Conservation (phyloP, 2,888 invertebrate genomes). For the Pomacea canaliculata region DNA sequence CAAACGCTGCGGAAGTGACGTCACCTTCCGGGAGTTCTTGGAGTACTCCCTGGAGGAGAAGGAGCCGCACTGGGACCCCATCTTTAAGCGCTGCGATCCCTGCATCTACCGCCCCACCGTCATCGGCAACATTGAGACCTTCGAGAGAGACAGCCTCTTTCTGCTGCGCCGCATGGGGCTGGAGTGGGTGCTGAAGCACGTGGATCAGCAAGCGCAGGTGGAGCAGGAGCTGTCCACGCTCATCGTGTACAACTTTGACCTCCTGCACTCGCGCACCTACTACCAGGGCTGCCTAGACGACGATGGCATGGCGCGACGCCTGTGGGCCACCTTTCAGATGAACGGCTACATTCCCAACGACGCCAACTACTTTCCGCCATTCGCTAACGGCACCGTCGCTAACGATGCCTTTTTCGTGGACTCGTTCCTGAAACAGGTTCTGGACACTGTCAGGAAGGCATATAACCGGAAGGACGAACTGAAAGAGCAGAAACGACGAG, state of each 20-base stretch:
- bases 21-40: constrained; percentile 49
- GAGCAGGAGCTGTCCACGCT: constrained; percentile 34
- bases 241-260: constrained; percentile 35
- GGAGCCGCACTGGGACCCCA: constrained; percentile 49
- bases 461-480: not conserved
- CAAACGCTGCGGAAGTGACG: constrained; percentile 43
- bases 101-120: constrained; percentile 41
- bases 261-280: constrained; percentile 17
- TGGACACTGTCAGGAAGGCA: constrained; percentile 1
- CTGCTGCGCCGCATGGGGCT: constrained; percentile 34
- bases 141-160: constrained; percentile 36
- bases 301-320: constrained; percentile 25
- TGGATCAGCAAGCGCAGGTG: constrained; percentile 20
- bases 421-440: not conserved
- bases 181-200: constrained; percentile 18
- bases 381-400: not conserved
- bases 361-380: not conserved
- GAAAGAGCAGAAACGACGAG: constrained; percentile 2
- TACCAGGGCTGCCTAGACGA: constrained; percentile 27
- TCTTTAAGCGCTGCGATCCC: constrained; percentile 44
- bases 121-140: constrained; percentile 45
- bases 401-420: not conserved
- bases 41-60: constrained; percentile 32
- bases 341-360: constrained; percentile 44
- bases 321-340: constrained; percentile 44